Evolutionary conservation across 2,113 vertebrate species (phyloP).

Genomic region (Romanogobio albipinnatus): DNA sequence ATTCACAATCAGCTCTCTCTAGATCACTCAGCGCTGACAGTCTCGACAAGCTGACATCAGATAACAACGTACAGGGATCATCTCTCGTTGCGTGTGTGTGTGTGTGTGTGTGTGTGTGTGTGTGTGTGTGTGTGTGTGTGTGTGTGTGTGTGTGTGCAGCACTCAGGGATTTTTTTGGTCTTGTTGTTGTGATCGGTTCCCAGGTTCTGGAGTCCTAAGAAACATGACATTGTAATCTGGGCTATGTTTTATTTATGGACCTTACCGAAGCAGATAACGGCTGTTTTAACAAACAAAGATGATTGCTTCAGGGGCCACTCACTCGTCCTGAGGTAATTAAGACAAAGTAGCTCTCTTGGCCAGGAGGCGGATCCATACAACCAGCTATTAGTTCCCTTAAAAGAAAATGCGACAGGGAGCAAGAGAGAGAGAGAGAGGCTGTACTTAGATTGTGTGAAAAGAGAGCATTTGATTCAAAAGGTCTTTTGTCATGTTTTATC

Average conservation of each 20-base stretch:
- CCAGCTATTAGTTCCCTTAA: slow-evolving; percentile 65
- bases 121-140: slow-evolving; percentile 2
- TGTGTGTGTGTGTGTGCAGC: background rate
- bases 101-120: background rate
- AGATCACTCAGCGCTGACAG: slow-evolving; percentile 70
- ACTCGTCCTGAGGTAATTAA: slow-evolving; percentile 86
- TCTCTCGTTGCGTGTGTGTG: slow-evolving; percentile 17
- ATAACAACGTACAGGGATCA: slow-evolving; percentile 31
- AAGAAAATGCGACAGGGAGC: slow-evolving; percentile 20
- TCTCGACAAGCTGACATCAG: slow-evolving; percentile 46
- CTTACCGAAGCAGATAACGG: slow-evolving; percentile 72
- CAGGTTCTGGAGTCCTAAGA: slow-evolving; percentile 74
- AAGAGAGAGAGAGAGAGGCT: slow-evolving; percentile 19
- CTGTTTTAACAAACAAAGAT: slow-evolving; percentile 89
- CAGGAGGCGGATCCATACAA: slow-evolving; percentile 69
- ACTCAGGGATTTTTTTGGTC: slow-evolving; percentile 74
- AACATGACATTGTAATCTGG: slow-evolving; percentile 83
- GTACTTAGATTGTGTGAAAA: slow-evolving; percentile 45
- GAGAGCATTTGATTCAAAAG: slow-evolving; percentile 65
- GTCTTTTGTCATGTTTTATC: slow-evolving; percentile 67
- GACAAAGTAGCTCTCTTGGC: slow-evolving; percentile 80
- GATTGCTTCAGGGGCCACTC: slow-evolving; percentile 84
- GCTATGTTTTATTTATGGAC: slow-evolving; percentile 88
- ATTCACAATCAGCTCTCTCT: slow-evolving; percentile 59
- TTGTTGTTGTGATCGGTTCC: slow-evolving; percentile 72